These are phyloP conservation scores for Hippocampus zosterae DNA, from an alignment of 2,113 vertebrate genomes.

Conservation along the genomic window DNA sequence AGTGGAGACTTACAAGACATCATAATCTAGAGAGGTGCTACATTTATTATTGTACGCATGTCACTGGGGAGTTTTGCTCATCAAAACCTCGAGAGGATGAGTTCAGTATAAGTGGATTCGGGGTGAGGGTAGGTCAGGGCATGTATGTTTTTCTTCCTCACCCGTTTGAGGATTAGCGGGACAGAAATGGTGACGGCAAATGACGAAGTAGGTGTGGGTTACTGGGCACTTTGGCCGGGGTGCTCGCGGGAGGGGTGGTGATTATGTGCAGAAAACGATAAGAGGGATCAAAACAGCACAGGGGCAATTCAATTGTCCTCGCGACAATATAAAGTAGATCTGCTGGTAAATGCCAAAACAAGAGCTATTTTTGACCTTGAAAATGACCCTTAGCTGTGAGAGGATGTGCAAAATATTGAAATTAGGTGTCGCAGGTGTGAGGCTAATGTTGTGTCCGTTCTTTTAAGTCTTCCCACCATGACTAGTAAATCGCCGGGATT, in stretches of 20 bases:
- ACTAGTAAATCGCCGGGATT: conserved; percentile 64
- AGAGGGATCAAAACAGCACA: conserved; percentile 16
- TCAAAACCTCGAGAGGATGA: background rate
- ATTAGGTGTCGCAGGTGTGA: background rate
- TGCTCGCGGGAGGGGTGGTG: conserved; percentile 12
- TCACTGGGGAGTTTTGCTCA: no score
- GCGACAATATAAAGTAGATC: background rate
- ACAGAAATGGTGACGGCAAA: conserved; percentile 15
- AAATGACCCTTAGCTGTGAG: background rate
- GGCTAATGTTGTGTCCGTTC: background rate
- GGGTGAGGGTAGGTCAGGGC: conserved; percentile 31
- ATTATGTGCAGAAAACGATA: conserved; percentile 29
- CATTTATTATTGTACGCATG: no score
- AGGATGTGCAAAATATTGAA: background rate
- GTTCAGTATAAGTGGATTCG: conserved; percentile 49
- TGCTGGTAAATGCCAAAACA: background rate
- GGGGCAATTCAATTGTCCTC: background rate
- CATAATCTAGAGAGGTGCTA: no score
- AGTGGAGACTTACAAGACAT: no score
- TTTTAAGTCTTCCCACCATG: background rate
- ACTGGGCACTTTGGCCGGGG: conserved; percentile 31
- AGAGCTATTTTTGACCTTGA: background rate
- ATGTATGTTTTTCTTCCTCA: conserved; percentile 17
- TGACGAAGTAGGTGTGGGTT: background rate
- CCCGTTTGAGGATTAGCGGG: conserved; percentile 29